Evolutionary conservation across 1,140 invertebrate genomes (phyloP), one percentile per base, ranked within the genome.

Genomic region (Heliothis virescens): DNA sequence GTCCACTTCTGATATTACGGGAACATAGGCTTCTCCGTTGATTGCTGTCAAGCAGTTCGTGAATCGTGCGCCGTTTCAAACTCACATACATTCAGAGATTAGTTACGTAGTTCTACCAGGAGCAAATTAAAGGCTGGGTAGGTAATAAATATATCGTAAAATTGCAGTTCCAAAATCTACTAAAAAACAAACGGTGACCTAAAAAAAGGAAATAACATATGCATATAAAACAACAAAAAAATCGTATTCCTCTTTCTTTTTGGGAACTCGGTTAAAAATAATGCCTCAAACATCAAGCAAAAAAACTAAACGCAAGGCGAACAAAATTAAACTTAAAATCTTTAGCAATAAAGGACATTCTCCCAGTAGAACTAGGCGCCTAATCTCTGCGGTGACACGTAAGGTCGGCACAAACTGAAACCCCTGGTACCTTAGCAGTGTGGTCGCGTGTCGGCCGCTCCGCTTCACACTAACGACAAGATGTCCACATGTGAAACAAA

Each of bases 101-200:
- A 69, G 65, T 67, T 21, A 18, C 18, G 52, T 69, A 69, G 65
- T 69, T 69, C 65, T 29, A 69, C 65, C 52, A 12, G 48, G 65
- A 21, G 26, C 15, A 69, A 69, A 67, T 26, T 16, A 67, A 67
- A 67, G 21, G 2, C 21, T 13, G 48, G 47, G 18, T 26, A 21
- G 21, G 52, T 69, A 69, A 53, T 69, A 53, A 69, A 69, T 16
- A 69, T 52, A 69, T n/a, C 48, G 48, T 52, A 69, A 52, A 69
- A 53, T 69, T 52, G 9, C 65, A 53, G 21, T 15, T 29, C 18
- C 13, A 69, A 52, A 53, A 52, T 52, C 15, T 52, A 11, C n/a
- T n/a, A n/a, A n/a, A n/a, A n/a, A n/a, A n/a, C n/a, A n/a, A n/a
- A n/a, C n/a, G n/a, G n/a, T 5, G 13, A 12, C 26, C 52, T 52